phyloP scores from a whole-genome alignment of 2,113 vertebrate genomes.

The Lepus americanus region DNA sequence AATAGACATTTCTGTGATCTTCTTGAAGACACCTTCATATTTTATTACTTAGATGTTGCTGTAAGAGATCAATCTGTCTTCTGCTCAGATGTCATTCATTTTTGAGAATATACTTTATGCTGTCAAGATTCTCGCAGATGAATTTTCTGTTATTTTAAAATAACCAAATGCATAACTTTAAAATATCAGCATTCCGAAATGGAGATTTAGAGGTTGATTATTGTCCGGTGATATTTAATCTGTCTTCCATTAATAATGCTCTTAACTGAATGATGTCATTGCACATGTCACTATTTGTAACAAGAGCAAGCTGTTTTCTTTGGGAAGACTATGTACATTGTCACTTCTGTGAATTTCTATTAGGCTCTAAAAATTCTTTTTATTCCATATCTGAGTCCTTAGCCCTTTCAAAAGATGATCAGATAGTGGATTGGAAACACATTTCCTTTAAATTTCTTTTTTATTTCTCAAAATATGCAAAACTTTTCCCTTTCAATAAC shows the following conservation, averaged over 20 bases:
- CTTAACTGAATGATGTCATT: conserved; percentile 23
- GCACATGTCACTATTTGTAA: background rate
- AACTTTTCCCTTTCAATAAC: background rate
- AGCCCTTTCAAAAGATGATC: conserved; percentile 16
- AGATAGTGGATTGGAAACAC: background rate
- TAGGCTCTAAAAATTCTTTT: conserved; percentile 19
- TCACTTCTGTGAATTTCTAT: background rate
- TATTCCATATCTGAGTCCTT: background rate
- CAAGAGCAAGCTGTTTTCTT: background rate
- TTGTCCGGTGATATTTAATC: background rate
- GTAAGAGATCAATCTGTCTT: background rate
- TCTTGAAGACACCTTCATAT: too few species aligned
- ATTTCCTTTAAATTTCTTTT: conserved; percentile 45
- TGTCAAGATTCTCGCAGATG: background rate
- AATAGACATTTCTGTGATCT: background rate
- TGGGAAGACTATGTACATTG: background rate
- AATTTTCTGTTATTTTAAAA: conserved; percentile 56
- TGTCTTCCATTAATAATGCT: background rate
- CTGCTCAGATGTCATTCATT: conserved; percentile 10
- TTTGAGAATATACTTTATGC: background rate
- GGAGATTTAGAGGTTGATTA: background rate
- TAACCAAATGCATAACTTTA: conserved; percentile 19
- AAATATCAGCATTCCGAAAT: conserved; percentile 11
- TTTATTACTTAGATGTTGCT: background rate
- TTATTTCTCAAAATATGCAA: conserved; percentile 40